Conservation (phyloP, 2,888 invertebrate species). For the Apomyelois bistriatella region DNA sequence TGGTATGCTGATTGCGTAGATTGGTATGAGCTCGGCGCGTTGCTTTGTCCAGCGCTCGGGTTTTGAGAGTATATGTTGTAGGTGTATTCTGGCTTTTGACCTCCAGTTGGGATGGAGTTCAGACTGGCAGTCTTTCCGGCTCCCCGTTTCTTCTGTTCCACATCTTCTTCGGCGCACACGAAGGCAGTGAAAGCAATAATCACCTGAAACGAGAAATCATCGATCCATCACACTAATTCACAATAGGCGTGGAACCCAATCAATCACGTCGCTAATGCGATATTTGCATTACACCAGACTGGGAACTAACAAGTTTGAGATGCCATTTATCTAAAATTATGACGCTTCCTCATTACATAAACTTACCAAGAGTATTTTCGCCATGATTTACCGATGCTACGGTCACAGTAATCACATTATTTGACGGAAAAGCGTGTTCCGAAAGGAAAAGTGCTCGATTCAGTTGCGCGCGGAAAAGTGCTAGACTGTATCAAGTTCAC, state of each 20-base stretch:
- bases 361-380: constrained; percentile 64
- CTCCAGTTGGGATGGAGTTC: constrained; percentile 64
- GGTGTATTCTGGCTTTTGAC: constrained; percentile 69
- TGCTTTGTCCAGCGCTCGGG: constrained; percentile 38
- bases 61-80: constrained; percentile 63
- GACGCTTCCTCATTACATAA: constrained; percentile 15
- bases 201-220: constrained; percentile 50
- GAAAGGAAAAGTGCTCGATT: constrained; percentile 66
- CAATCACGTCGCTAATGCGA: constrained; percentile 33
- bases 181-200: constrained; percentile 52
- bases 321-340: constrained; percentile 7
- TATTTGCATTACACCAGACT: constrained; percentile 18
- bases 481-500: constrained; percentile 67
- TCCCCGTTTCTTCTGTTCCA: constrained; percentile 68
- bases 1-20: constrained; percentile 42
- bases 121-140: constrained; percentile 55
- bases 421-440: constrained; percentile 44
- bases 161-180: constrained; percentile 57
- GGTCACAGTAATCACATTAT: constrained; percentile 52
- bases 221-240: constrained; percentile 37
- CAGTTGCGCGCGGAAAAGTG: constrained; percentile 66
- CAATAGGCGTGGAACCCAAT: constrained; percentile 38
- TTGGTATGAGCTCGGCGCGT: constrained; percentile 44
- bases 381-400: constrained; percentile 41
- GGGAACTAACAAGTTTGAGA: constrained; percentile 4